phyloP scores from a whole-genome alignment of 2,888 invertebrate species.

The Polietes domitor region DNA sequence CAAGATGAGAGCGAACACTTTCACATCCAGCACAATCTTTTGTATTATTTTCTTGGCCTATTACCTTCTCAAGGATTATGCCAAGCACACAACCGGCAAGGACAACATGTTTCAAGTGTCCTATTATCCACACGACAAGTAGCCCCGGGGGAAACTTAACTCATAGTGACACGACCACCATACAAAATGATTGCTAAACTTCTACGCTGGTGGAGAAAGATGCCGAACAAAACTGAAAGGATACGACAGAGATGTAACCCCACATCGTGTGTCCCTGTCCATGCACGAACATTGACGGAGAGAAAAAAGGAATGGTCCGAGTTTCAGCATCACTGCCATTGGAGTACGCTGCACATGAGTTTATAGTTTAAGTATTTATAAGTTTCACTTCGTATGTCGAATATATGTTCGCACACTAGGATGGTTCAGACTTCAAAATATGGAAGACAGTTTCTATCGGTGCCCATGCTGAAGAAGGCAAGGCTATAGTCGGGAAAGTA shows the following conservation, averaged over 20 bases:
- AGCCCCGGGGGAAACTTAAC: conserved; percentile 58
- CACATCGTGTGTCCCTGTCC: no score
- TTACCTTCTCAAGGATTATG: conserved; percentile 48
- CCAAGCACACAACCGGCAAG: conserved; percentile 34
- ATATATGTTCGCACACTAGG: not conserved
- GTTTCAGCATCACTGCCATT: no score
- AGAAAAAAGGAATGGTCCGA: no score
- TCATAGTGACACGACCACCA: conserved; percentile 48
- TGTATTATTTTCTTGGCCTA: conserved; percentile 45
- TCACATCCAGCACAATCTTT: conserved; percentile 23
- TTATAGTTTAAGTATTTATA: not conserved
- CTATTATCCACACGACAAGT: conserved; percentile 58
- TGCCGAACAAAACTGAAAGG: conserved; percentile 21
- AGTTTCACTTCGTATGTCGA: not conserved
- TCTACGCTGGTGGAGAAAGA: not conserved
- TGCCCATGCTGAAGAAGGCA: no score
- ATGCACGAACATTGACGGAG: no score
- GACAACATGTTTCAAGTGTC: conserved; percentile 53
- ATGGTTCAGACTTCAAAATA: no score
- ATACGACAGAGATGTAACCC: not conserved
- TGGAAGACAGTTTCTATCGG: no score
- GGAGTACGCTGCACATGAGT: not conserved
- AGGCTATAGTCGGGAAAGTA: no score
- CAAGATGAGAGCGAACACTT: not conserved
- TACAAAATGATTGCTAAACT: conserved; percentile 30